Conservation (phyloP, 1,140 invertebrate genomes). For the Theocolax elegans region DNA sequence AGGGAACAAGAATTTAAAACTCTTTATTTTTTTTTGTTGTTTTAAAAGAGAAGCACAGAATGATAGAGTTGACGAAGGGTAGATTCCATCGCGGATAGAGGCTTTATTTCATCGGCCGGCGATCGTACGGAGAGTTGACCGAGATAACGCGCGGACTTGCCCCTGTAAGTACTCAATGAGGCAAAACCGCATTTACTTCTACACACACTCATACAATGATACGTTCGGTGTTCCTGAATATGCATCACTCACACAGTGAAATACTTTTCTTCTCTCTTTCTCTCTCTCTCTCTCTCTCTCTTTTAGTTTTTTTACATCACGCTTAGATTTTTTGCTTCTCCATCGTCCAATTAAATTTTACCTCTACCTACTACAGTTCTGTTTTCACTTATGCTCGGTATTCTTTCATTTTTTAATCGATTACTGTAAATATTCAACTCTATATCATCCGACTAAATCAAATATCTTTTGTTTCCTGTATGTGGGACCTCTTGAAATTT, state of each 20-base stretch:
- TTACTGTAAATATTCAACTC: no score
- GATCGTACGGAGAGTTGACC: conserved; percentile 15
- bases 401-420: no score
- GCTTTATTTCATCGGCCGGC: conserved; percentile 10
- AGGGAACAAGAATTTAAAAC: no score
- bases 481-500: no score
- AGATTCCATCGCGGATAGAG: conserved; percentile 12
- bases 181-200: conserved; percentile 20
- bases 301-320: not conserved
- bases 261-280: no score
- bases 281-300: no score
- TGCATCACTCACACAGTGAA: not conserved
- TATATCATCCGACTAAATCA: no score
- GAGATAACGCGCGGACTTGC: conserved; percentile 6
- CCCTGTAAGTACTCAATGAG: not conserved
- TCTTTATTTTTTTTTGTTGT: no score
- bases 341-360: conserved; percentile 32
- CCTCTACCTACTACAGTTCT: not conserved
- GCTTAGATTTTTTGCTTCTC: not conserved
- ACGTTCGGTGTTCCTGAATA: not conserved
- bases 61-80: conserved; percentile 4
- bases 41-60: not conserved
- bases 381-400: no score
- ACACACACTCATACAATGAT: not conserved
- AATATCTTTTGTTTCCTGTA: no score